Base-by-base conservation (phyloP, 2,797 vertebrate species). In the Enteromius unitaeniatus region DNA sequence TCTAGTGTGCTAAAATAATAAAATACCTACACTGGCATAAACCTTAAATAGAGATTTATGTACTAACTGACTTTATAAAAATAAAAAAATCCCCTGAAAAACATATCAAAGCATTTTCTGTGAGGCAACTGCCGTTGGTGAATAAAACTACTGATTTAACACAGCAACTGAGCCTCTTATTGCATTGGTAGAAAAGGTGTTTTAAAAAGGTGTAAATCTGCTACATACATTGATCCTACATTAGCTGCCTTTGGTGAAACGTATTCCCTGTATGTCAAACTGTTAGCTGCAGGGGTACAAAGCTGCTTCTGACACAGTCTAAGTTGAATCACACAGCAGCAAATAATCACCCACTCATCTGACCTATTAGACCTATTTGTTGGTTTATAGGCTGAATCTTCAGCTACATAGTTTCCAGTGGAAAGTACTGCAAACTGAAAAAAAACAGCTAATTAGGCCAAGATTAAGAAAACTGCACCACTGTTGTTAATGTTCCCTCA, bases 401-500 rank as follows among this genome's bases (percentile, higher is more conserved):
- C 55, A 67, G 64, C 77, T 73, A 14, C 37, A 37, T 42, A 58
- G 51, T 74, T 53, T 69, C 40, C 28, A 6, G 21, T 85, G 86
- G 84, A 87, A 90, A 78, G 76, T 82, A 86, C 78, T 84, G 85
- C 84, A 82, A 88, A 84, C 81, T 82, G 70, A 86, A 55, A 88
- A 70, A 75, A 17, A 37, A 37, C 80, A 87, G 84, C 84, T 92
- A 93, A 94, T 89, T 91, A 89, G 89, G 87, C 82, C 84, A 89
- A 89, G 85, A 89, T 87, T 68, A 87, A 89, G 80, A 87, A 89
- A 89, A 91, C 90, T 82, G 83, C n/a, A n/a, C 78, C 81, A 79
- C 84, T 87, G 87, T 84, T 47, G 26, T 91, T 86, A 91, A 92
- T 91, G 84, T 65, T 75, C 82, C 83, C 88, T 91, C 87, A 90